Conservation (phyloP, 2,888 invertebrate genomes). For the Microctonus hyperodae region DNA sequence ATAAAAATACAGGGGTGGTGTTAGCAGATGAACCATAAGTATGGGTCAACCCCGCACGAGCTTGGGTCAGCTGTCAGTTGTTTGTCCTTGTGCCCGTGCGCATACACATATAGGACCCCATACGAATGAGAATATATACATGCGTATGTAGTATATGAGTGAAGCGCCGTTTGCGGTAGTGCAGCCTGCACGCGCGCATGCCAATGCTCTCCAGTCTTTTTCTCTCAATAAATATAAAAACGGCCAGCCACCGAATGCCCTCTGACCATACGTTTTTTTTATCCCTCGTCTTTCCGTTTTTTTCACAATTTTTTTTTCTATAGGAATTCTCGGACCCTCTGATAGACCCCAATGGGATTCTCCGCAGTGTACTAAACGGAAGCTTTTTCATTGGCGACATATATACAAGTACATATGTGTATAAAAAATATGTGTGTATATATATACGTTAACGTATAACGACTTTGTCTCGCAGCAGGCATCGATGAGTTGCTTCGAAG, state of each 20-base stretch:
- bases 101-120: slow-evolving; percentile 31
- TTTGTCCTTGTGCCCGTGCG: slow-evolving; percentile 52
- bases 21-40: slow-evolving; percentile 62
- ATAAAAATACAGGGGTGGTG: slow-evolving; percentile 47
- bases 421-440: too few species aligned
- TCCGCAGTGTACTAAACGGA: slow-evolving; percentile 36
- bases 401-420: slow-evolving; percentile 13
- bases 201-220: slow-evolving; percentile 8
- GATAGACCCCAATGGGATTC: slow-evolving; percentile 38
- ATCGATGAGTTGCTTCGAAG: slow-evolving; percentile 2
- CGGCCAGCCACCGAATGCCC: slow-evolving; percentile 46
- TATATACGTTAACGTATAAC: slow-evolving; percentile 28
- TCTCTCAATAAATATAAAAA: slow-evolving; percentile 29
- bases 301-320: slow-evolving; percentile 36
- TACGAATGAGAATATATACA: too few species aligned
- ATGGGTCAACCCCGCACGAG: slow-evolving; percentile 59
- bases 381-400: slow-evolving; percentile 36
- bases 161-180: slow-evolving; percentile 25
- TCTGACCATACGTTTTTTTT: slow-evolving; percentile 40
- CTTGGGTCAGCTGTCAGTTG: slow-evolving; percentile 63
- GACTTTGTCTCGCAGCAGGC: slow-evolving; percentile 32
- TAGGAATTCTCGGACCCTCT: slow-evolving; percentile 44
- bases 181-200: slow-evolving; percentile 18
- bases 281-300: slow-evolving; percentile 31
- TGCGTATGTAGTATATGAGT: too few species aligned